These are phyloP conservation scores for Hyperoplus lanceolatus DNA, from an alignment of 2,797 vertebrate genomes.

Conservation along the genomic window DNA sequence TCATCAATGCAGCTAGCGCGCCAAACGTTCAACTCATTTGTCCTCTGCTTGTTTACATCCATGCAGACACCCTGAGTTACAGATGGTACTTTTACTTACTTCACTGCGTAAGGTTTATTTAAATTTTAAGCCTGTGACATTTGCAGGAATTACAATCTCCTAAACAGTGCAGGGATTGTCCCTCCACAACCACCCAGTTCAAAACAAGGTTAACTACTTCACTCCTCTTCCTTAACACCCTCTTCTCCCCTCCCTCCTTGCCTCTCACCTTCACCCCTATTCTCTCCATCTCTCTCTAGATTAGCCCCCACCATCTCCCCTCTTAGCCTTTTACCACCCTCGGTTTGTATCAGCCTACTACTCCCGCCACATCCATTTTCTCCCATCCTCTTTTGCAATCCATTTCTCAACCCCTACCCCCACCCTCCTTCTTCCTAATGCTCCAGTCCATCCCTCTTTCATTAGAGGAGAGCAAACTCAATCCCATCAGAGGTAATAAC, in stretches of 20 bases:
- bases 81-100: constrained; percentile 18
- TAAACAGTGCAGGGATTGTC: constrained; percentile 4
- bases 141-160: background rate
- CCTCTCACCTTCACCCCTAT: constrained; percentile 57
- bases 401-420: constrained; percentile 15
- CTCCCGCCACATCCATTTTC: background rate
- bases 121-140: constrained; percentile 17
- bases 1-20: background rate
- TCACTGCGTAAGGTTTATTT: constrained; percentile 17
- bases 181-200: background rate
- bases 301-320: constrained; percentile 5
- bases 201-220: constrained; percentile 46
- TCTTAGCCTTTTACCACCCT: background rate
- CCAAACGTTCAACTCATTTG: background rate
- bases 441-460: constrained; percentile 64
- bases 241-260: constrained; percentile 32
- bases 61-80: background rate
- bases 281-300: background rate
- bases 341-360: background rate
- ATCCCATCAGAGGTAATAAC: constrained; percentile 69
- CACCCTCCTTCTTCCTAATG: constrained; percentile 21
- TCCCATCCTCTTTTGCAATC: constrained; percentile 18
- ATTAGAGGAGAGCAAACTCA: constrained; percentile 74
- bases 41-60: background rate
- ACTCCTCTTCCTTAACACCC: background rate